A percentile compares a stretch with the other conserved stretches of the same genome.
These are phyloP conservation scores for Tichodroma muraria DNA, from an alignment of 2,113 vertebrate genomes.

Conservation along the genomic window DNA sequence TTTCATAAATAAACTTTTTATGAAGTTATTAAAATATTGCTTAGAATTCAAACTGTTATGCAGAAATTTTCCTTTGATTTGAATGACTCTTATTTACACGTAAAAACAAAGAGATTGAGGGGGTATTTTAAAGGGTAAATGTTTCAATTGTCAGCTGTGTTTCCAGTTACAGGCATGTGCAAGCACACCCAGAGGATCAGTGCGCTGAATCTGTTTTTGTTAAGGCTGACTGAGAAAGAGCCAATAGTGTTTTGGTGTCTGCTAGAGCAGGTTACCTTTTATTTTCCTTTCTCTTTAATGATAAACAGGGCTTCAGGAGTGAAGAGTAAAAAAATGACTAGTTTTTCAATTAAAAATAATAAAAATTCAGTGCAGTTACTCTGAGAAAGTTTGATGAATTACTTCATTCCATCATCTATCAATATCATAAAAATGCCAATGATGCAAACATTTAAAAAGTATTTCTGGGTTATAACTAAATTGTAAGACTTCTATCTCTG, in stretches of 20 bases:
- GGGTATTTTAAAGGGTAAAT: neutral
- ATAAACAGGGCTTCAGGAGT: neutral
- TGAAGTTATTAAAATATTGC: neutral
- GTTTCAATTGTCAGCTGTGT: slow-evolving; percentile 16
- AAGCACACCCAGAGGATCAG: neutral
- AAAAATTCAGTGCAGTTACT: neutral
- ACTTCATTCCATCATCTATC: neutral
- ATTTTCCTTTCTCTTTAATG: neutral
- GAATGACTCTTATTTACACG: neutral
- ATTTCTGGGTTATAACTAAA: neutral
- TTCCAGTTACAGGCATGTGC: neutral
- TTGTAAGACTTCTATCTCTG: neutral
- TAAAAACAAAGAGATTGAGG: neutral
- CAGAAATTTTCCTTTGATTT: neutral
- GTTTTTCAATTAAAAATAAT: neutral
- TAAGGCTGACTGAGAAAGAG: neutral
- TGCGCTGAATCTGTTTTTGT: neutral
- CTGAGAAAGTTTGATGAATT: neutral
- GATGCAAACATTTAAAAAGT: neutral
- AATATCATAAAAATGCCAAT: neutral
- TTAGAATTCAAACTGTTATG: neutral
- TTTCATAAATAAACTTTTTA: neutral
- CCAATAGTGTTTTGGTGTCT: neutral
- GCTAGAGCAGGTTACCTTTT: neutral
- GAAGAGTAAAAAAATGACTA: neutral